Percentiles rank a stretch among this genome's conserved stretches.
Evolutionary conservation across 2,113 vertebrate genomes (phyloP).

Genomic region (Mungos mungo): DNA sequence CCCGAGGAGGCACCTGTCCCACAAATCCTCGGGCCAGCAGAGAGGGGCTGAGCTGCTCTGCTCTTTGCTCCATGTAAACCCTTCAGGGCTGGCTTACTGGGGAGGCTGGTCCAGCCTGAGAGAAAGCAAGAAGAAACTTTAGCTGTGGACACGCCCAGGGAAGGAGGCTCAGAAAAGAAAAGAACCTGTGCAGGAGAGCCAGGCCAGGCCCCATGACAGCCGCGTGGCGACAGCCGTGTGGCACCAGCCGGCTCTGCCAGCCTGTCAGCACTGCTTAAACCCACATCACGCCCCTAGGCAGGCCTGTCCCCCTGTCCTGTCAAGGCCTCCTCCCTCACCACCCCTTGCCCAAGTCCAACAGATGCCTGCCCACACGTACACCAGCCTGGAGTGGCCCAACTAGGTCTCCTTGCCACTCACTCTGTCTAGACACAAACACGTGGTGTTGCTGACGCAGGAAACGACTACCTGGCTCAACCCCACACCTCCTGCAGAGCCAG

Average conservation of each 20-base stretch:
- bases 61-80: background rate
- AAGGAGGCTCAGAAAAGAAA: background rate
- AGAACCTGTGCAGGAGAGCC: accelerated
- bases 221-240: accelerated
- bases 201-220: background rate
- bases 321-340: background rate
- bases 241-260: background rate
- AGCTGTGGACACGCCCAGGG: background rate
- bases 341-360: background rate
- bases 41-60: background rate
- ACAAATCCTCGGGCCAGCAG: background rate
- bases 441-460: background rate
- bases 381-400: background rate
- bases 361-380: background rate
- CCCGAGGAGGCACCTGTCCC: accelerated
- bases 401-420: background rate
- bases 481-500: background rate
- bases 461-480: background rate
- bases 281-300: accelerated
- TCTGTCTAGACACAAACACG: background rate
- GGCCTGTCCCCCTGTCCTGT: background rate
- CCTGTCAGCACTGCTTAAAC: background rate
- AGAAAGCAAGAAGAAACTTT: background rate
- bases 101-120: background rate
- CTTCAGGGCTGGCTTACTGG: background rate